Base-by-base conservation (phyloP, 2,797 vertebrate genomes). In the Sebastes cheni region DNA sequence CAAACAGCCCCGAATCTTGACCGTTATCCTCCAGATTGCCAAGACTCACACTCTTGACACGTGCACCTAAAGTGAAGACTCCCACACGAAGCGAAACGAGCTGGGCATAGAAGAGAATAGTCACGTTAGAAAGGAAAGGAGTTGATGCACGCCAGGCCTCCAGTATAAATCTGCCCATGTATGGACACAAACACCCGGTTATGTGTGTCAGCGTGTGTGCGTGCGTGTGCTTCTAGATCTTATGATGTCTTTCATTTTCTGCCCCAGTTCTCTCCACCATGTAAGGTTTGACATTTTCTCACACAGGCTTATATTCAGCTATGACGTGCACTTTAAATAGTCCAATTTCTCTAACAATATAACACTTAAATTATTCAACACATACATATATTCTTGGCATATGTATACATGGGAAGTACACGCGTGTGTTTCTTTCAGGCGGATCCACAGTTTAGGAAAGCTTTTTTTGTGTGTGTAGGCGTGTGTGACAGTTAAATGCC, bases 151-250 rank as follows among this genome's bases (percentile, higher is more conserved):
- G 29, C 79, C 92, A 93, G 88, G 67, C 75, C 90, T 81, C 23
- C 14, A 25, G 88, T 76, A 67, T 91, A 83, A 90, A 88, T 90
- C 87, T 94, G 88, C 84, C 95, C 94, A 91, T 94, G 81, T 95
- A 95, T 92, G 94, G 94, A 93, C 84, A 89, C 88, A 89, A 91
- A 87, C 83, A 85, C 72, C 67, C 32, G 76, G 3, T 77, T 14
- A 72, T 59, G 27, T 62, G 79, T 62, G 58, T 58, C 27, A 66
- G 62, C 18, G 54, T 60, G 67, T 69, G 61, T 73, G 75, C 79
- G 67, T 60, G 68, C 74, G 61, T 20, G 75, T 39, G 68, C 81
- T 58, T 73, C 81, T 72, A 81, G 74, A 81, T 86, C 91, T 89
- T 80, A 82, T 89, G 86, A 92, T 93, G 90, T 52, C 83, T 93